phyloP scores from a whole-genome alignment of 2,888 invertebrate species.

The Plebejus argus region DNA sequence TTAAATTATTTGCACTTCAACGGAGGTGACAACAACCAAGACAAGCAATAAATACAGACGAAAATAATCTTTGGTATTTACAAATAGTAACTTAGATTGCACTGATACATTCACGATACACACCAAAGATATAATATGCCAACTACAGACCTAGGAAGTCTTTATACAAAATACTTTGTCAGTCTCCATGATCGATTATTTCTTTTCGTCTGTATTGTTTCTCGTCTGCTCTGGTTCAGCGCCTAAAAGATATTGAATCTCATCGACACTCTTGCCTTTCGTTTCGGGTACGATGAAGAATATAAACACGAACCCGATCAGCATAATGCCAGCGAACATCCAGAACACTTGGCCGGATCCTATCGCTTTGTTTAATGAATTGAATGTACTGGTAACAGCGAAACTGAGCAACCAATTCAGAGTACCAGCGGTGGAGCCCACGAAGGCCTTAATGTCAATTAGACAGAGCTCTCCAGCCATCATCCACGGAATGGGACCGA shows the following conservation, averaged over 20 bases:
- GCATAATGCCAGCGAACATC: slow-evolving; percentile 85
- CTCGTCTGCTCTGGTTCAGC: slow-evolving; percentile 54
- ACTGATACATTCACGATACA: slow-evolving; percentile 48
- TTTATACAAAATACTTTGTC: slow-evolving; percentile 57
- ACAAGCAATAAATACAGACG: slow-evolving; percentile 42
- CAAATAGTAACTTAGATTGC: slow-evolving; percentile 47
- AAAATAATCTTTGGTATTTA: slow-evolving; percentile 62
- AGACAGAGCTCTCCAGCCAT: slow-evolving; percentile 90
- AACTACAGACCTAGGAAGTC: slow-evolving; percentile 46
- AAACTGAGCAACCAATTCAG: slow-evolving; percentile 92
- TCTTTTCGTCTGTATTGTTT: slow-evolving; percentile 55
- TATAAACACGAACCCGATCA: slow-evolving; percentile 84
- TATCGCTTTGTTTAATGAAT: slow-evolving; percentile 76
- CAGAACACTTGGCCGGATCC: slow-evolving; percentile 86
- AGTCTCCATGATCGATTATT: slow-evolving; percentile 59
- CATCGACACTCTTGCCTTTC: slow-evolving; percentile 85
- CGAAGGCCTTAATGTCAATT: slow-evolving; percentile 88
- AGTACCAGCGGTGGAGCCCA: slow-evolving; percentile 88
- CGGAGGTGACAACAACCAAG: slow-evolving; percentile 41
- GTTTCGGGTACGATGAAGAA: slow-evolving; percentile 85
- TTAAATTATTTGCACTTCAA: slow-evolving; percentile 39
- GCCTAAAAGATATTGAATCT: slow-evolving; percentile 80
- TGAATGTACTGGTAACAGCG: slow-evolving; percentile 88
- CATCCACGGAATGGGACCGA: slow-evolving; percentile 94
- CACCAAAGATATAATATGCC: slow-evolving; percentile 48